Evolutionary conservation across 2,888 invertebrate species (phyloP).

Genomic region (Allolobophora icterica): DNA sequence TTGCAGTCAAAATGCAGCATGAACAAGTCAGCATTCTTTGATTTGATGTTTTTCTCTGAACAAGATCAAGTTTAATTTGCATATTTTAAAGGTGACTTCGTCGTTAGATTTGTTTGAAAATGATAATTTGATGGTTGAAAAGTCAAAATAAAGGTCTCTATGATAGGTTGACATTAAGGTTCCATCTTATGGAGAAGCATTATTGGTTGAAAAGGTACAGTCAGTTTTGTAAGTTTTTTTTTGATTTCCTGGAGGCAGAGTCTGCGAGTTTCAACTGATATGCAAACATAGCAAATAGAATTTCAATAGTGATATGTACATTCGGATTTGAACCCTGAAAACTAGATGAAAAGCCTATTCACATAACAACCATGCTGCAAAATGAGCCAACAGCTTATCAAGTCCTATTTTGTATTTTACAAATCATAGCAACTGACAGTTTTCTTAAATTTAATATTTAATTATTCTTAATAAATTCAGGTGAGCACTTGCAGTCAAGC

Average conservation of each 20-base stretch:
- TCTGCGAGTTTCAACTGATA: neutral
- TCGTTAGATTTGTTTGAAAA: neutral
- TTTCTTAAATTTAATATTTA: neutral
- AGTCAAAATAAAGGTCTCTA: too few species aligned
- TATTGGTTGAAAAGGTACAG: too few species aligned
- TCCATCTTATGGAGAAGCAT: too few species aligned
- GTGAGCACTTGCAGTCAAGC: neutral
- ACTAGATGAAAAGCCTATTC: neutral
- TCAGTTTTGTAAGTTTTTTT: too few species aligned
- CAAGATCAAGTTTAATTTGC: neutral
- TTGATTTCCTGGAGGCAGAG: too few species aligned
- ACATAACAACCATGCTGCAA: neutral
- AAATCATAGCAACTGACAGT: neutral
- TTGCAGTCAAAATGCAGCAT: neutral
- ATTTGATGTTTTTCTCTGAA: neutral
- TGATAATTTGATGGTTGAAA: neutral
- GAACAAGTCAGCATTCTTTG: neutral
- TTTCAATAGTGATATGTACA: neutral
- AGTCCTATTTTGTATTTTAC: neutral
- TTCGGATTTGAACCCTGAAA: neutral
- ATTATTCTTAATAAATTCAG: constrained; percentile 11
- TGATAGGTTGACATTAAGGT: too few species aligned
- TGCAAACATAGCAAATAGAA: neutral
- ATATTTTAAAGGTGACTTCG: neutral
- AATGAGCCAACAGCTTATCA: neutral